Conservation (phyloP, 1,140 invertebrate species). For the Bombyx mori region ASM3026992v2 NC_085115.1:1332001-1332500, state of each 20-base stretch:
- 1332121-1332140: not conserved
- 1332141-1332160: not conserved
- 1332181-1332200: not conserved
- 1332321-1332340: too few relatives aligned
- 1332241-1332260: too few relatives aligned
- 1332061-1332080: not conserved
- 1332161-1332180: not conserved
- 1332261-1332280: too few relatives aligned
- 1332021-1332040: too few relatives aligned
- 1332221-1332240: too few relatives aligned
- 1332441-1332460: slow-evolving; percentile 40
- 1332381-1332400: not conserved
- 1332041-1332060: not conserved
- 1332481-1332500: slow-evolving; percentile 53
- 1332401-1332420: slow-evolving; percentile 24
- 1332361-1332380: not conserved
- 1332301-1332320: too few relatives aligned
- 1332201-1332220: too few relatives aligned
- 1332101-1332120: not conserved
- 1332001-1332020: too few relatives aligned
- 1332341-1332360: slow-evolving; percentile 3
- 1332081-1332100: not conserved
- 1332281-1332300: too few relatives aligned
- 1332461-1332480: slow-evolving; percentile 31
- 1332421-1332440: slow-evolving; percentile 38